Evolutionary conservation across 2,113 vertebrate genomes (phyloP).

Genomic region (Bos indicus): DNA sequence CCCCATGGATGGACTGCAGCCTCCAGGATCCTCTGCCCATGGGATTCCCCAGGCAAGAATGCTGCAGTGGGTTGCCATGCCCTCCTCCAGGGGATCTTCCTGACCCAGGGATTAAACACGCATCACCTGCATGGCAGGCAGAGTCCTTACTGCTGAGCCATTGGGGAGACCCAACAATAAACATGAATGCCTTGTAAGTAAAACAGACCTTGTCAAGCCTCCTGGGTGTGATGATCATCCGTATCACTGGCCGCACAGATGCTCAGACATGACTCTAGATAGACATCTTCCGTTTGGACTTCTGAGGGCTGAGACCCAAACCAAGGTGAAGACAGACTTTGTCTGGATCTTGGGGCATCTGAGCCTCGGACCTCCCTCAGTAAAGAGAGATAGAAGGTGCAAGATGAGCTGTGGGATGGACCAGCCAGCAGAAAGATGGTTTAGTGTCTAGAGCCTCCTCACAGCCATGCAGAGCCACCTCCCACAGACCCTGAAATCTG

Average conservation of each 20-base stretch:
- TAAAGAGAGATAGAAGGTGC: not conserved
- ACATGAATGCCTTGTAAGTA: not conserved
- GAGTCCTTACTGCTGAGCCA: not conserved
- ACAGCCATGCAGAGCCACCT: not conserved
- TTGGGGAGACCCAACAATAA: not conserved
- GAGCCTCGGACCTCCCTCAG: not conserved
- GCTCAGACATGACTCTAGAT: not conserved
- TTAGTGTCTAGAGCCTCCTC: not conserved
- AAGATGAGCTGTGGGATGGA: not conserved
- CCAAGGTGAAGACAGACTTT: not conserved
- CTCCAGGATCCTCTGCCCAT: not conserved
- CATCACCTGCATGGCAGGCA: not conserved
- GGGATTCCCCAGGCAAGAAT: not conserved
- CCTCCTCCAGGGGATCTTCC: not conserved
- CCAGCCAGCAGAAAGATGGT: not conserved
- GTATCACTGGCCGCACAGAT: not conserved
- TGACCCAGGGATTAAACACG: not conserved
- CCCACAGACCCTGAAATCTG: not conserved
- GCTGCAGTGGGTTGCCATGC: not conserved
- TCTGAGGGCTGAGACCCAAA: not conserved
- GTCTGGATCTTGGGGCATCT: not conserved
- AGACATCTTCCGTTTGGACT: not conserved
- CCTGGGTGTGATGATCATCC: too few relatives aligned
- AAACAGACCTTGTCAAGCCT: not conserved
- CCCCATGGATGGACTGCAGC: not conserved